Percentiles rank a stretch among this genome's conserved stretches.
phyloP scores from a whole-genome alignment of 2,797 vertebrate genomes.

The Novumbra hubbsi region DNA sequence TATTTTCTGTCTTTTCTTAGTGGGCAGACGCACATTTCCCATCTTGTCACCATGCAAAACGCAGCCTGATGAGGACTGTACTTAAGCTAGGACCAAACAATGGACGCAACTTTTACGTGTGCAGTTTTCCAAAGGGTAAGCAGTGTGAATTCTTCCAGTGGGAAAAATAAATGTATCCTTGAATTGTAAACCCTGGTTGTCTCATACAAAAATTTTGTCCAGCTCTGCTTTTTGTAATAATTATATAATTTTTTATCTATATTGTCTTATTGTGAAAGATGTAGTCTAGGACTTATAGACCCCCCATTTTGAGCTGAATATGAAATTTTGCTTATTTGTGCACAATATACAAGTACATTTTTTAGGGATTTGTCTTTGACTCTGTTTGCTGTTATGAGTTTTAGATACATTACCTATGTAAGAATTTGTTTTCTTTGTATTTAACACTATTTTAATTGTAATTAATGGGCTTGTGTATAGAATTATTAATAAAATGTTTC shows the following conservation, averaged over 20 bases:
- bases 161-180: slow-evolving; percentile 65
- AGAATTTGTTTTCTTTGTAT: not conserved
- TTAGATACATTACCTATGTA: not conserved
- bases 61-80: slow-evolving; percentile 85
- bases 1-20: slow-evolving; percentile 63
- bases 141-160: slow-evolving; percentile 94
- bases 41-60: slow-evolving; percentile 83
- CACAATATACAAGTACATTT: too few species aligned
- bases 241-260: not conserved
- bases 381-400: not conserved
- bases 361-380: too few species aligned
- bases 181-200: too few species aligned
- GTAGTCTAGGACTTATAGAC: not conserved
- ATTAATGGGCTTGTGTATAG: not conserved
- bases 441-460: not conserved
- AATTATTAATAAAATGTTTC: not conserved
- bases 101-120: slow-evolving; percentile 88
- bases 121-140: slow-evolving; percentile 78
- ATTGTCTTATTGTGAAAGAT: not conserved
- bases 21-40: slow-evolving; percentile 94
- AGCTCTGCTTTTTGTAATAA: not conserved
- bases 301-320: too few species aligned
- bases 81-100: slow-evolving; percentile 94
- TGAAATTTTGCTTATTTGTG: too few species aligned
- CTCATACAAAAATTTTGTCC: not conserved